Evolutionary conservation across 1,140 invertebrate species (phyloP).

Genomic region (Argopecten irradians): DNA sequence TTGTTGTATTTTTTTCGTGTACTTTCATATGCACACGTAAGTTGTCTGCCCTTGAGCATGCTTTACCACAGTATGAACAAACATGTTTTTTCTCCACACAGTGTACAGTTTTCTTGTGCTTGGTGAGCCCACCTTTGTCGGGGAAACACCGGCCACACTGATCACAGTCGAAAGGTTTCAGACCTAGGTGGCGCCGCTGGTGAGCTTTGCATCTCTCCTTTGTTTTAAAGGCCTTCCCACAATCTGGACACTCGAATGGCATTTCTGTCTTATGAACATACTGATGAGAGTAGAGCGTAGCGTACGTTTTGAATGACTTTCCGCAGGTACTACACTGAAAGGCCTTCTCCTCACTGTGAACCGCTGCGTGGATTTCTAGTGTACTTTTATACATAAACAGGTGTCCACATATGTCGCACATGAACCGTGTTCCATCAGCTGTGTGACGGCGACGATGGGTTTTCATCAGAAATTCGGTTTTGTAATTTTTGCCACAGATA

Average conservation of each 20-base stretch:
- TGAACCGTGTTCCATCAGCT: conserved; percentile 61
- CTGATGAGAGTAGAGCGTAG: conserved; percentile 70
- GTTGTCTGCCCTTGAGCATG: conserved; percentile 78
- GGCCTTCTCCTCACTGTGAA: conserved; percentile 64
- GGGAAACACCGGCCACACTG: conserved; percentile 77
- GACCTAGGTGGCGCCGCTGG: conserved; percentile 78
- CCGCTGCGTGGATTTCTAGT: conserved; percentile 64
- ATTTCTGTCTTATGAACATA: conserved; percentile 79
- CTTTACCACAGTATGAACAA: conserved; percentile 77
- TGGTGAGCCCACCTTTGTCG: conserved; percentile 74
- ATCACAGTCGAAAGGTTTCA: conserved; percentile 79
- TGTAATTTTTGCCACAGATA: conserved; percentile 68
- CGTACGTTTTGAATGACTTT: conserved; percentile 71
- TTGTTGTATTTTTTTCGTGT: conserved; percentile 62
- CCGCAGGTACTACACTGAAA: conserved; percentile 65
- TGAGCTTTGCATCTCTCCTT: conserved; percentile 79
- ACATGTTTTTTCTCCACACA: conserved; percentile 67
- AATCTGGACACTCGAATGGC: conserved; percentile 80
- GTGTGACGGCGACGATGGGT: conserved; percentile 70
- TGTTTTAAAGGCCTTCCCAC: conserved; percentile 81
- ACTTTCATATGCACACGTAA: conserved; percentile 78
- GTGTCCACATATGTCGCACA: conserved; percentile 73
- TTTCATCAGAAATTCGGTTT: conserved; percentile 63
- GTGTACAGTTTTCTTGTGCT: conserved; percentile 73
- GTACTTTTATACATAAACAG: conserved; percentile 72